Evolutionary conservation across 92 coral and sea anemone genomes (phyloP), one percentile per base, ranked within the genome.

Genomic region (Epizoanthus illoricatus): DNA sequence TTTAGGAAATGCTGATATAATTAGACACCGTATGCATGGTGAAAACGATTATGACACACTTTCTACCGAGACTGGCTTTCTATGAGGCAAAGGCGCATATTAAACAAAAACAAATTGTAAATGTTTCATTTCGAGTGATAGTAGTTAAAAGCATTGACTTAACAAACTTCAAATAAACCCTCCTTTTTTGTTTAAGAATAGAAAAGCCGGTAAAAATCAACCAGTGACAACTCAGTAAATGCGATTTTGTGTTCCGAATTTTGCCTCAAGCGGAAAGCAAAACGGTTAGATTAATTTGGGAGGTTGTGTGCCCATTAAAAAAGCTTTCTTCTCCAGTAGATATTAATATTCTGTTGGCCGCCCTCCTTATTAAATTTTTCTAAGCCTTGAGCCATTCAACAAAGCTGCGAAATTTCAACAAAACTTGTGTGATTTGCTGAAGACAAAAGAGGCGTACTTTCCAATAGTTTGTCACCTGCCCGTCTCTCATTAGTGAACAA

Each of bases 351-450:
- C 24, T 78, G 59, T 45, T 59, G 41, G 41, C 36, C 71, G 67
- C 23, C 82, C 66, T 78, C 52, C 68, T 78, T 78, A 78, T 78
- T 78, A 78, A 63, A 67, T 70, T 58, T 33, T 70, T 75, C 65
- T 80, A 72, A 91, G 94, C 90, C 90, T 92, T 74, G 70, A 87
- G 92, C 87, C 85, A 84, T 92, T 87, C 89, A 89, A 81, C 80
- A 73, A 63, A 89, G 92, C 91, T 93, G 85, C 87, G 69, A 52
- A 92, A 71, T 89, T 86, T 88, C 94, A 81, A 84, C 89, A 91
- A 86, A 86, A 88, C 86, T 90, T 68, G 86, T 76, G 80, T 80
- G 94, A 88, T 92, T 87, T 85, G 72, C 84, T 87, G 85, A 13
- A 80, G 76, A 89, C 79, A 93, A 94, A 91, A 87, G 87, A 89